Evolutionary conservation across 2,888 invertebrate species (phyloP), one percentile per base, ranked within the genome.

Genomic region (Strigamia crassipes): DNA sequence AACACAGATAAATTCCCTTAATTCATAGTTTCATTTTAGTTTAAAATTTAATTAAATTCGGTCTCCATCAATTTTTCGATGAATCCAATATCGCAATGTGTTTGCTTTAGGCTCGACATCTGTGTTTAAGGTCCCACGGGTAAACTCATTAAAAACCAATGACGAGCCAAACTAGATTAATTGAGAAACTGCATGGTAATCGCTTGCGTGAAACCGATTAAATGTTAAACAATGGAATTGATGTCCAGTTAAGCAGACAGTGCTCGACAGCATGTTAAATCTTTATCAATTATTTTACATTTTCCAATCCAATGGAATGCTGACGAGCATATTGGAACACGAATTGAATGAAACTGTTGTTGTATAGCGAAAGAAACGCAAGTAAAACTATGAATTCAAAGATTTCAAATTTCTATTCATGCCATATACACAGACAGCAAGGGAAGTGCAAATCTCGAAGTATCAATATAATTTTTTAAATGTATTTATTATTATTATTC

Each of bases 371-470:
- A 10, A 34, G 6, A 34, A 61, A 9, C 18, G 18, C 23, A 61
- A 23, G 15, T 61, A 21, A 61, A 61, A 61, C 61, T 61, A 61
- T 18, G 61, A 61, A 61, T 21, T 23, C 61, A 61, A n/a, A 61
- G 61, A 61, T 61, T 18, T 23, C 23, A 61, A 61, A 61, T 61
- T 61, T 61, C 61, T 61, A 61, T 61, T 61, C 61, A 61, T 61
- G 61, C 61, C 61, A 61, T 61, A 23, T 61, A 56, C 56, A 61
- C 61, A 61, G 61, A 61, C 61, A 61, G 61, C 61, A 61, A 61
- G 61, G 61, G 61, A 61, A 61, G 61, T 61, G 61, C 61, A 61
- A 46, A 61, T 61, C 61, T 61, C 61, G 61, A 61, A 61, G 61
- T 61, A 61, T 46, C 42, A 12, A 46, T 46, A 8, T 46, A 4